Base-by-base conservation (phyloP, 2,888 invertebrate species). In the Notodonta dromedarius region DNA sequence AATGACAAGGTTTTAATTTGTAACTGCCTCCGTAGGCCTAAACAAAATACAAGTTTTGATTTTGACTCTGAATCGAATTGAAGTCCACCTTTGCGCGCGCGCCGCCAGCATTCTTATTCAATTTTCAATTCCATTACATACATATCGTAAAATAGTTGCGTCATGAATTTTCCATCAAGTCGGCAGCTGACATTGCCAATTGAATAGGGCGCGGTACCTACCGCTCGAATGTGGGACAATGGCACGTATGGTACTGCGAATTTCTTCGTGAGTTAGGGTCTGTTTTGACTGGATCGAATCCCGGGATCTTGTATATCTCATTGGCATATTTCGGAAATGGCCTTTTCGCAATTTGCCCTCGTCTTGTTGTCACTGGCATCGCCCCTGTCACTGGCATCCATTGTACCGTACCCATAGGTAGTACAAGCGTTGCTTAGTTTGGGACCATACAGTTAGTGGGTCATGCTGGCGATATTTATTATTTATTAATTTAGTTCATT, bases 101-200 rank as follows among this genome's bases (percentile, higher is more conserved):
- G n/a, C 46, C 46, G 46, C 13, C 46, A 46, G 46, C n/a, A n/a
- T 13, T 46, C 46, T 46, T 46, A 46, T 42, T 42, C 42, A 42
- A 42, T 52, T 52, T 13, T 52, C 52, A 52, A 52, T 52, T 52
- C 52, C 32, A 52, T 52, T 52, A 52, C 32, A 52, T 52, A 52
- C 24, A 52, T 32, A 50, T 50, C 8, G 32, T 32, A 52, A 35
- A 35, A 52, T 32, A 6, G 52, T 32, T 5, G 13, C 12, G 52
- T 52, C 52, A 52, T 52, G 52, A 52, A 52, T 52, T 52, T 52
- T 52, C 52, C 16, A 52, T 52, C 52, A 52, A 52, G 52, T 32
- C 32, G 16, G n/a, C 24, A 12, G 12, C 13, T 35, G 24, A 4
- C 35, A 52, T 32, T 52, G 52, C 52, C 52, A 7, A 52, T 52